phyloP scores from a whole-genome alignment of 1,140 invertebrate genomes.

The Neuroterus valhalla region DNA sequence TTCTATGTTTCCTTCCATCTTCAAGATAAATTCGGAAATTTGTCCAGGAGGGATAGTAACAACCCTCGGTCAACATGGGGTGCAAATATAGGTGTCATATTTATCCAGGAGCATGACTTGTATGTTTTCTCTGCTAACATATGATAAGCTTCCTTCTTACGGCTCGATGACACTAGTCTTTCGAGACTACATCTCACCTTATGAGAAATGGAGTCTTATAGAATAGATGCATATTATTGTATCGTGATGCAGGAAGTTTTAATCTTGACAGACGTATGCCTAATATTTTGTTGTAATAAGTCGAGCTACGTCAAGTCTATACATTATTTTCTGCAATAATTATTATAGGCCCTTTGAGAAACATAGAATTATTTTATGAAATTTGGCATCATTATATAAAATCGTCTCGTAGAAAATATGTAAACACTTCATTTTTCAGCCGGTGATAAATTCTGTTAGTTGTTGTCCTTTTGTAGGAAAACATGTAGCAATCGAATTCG shows the following conservation, averaged over 20 bases:
- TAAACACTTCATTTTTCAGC: not conserved
- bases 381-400: too few relatives aligned
- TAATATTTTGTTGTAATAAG: too few relatives aligned
- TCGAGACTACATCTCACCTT: not conserved
- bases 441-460: not conserved
- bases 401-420: too few relatives aligned
- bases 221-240: not conserved
- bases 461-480: not conserved
- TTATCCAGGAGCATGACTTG: not conserved
- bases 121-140: slow-evolving; percentile 8
- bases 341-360: too few relatives aligned
- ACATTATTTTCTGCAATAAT: too few relatives aligned
- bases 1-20: not conserved
- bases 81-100: not conserved
- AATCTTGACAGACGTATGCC: too few relatives aligned
- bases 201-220: not conserved
- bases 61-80: slow-evolving; percentile 6
- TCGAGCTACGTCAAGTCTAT: too few relatives aligned
- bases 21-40: not conserved
- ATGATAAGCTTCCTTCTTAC: slow-evolving; percentile 4
- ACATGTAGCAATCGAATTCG: slow-evolving; percentile 6
- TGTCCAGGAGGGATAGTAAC: not conserved
- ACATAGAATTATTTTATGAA: too few relatives aligned
- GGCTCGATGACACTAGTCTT: not conserved
- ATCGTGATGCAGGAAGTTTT: not conserved